A percentile compares a stretch with the other conserved stretches of the same genome.
phyloP scores from a whole-genome alignment of 2,797 vertebrate species.

The Catamblyrhynchus diadema region DNA sequence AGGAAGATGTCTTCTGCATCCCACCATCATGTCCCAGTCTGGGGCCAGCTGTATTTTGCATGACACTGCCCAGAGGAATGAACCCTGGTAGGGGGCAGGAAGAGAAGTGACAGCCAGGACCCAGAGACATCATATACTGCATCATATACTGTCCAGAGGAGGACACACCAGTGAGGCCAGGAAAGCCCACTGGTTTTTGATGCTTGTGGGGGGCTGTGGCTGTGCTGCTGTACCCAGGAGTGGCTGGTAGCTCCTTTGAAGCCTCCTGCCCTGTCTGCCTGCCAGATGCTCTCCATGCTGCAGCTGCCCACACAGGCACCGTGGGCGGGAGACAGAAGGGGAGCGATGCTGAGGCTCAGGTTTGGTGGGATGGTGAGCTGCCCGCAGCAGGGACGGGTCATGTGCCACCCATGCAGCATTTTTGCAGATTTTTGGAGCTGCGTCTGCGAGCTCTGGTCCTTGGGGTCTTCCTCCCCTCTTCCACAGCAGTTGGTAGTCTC shows the following conservation, averaged over 20 bases:
- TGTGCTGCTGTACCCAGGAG: fast-evolving
- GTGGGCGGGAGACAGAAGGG: fast-evolving
- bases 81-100: neutral
- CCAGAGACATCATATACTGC: no score
- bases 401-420: neutral
- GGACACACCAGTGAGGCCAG: fast-evolving
- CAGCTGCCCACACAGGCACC: fast-evolving
- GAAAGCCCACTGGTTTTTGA: fast-evolving
- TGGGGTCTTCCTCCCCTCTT: neutral
- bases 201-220: fast-evolving
- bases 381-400: fast-evolving
- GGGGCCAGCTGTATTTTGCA: neutral
- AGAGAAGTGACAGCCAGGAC: neutral
- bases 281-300: neutral
- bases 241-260: neutral
- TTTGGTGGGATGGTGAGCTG: neutral
- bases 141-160: neutral
- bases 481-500: neutral
- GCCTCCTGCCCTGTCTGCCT: neutral
- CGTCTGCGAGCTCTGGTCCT: neutral
- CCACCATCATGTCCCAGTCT: neutral
- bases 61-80: neutral
- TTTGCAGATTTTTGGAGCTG: fast-evolving
- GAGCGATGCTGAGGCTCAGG: fast-evolving
- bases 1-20: neutral